Base-by-base conservation (phyloP, 2,888 invertebrate species). In the Hemicrepidius hirtus region DNA sequence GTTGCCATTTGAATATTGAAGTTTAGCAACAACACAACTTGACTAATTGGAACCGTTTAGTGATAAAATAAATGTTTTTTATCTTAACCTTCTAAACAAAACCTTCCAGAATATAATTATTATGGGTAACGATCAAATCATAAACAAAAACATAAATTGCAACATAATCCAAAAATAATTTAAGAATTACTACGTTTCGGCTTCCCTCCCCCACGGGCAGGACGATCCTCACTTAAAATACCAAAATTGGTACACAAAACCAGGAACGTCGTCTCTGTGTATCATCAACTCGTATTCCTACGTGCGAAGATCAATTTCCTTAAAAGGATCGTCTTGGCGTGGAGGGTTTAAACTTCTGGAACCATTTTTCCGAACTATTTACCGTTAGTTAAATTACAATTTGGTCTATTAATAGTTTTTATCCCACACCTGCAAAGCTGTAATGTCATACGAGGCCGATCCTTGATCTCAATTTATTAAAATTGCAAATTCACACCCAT, bases 391-490 rank as follows among this genome's bases (percentile, higher is more conserved):
- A 10, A 20, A 53, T 32, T 32, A 9, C 20, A n/a, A 13, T 9
- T 50, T 6, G n/a, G 9, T 35, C 57, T 57, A 57, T 57, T 57
- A 57, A 57, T 57, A 57, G 57, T 16, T 37, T n/a, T 55, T 50
- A 53, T 65, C 65, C 49, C 50, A 65, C 65, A 65, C 65, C 50
- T 65, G 65, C 50, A 63, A 13, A n/a, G n/a, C 28, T 37, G 18
- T 50, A 65, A 65, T 65, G 49, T 63, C 37, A 64, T 37, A 37
- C 16, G 18, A 62, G 12, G 57, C 50, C 46, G 37, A 74, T 76
- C 76, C 76, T 76, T 76, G 76, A 74, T 76, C 76, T 71, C 74
- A 65, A 72, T 76, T 32, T 71, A 76, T 74, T 74, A 74, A 74
- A 73, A 63, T 64, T 68, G 73, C 67, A 64, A 70, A 73, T 65